A percentile compares a stretch with the other conserved stretches of the same genome.
Conservation (phyloP, 2,113 vertebrate species). For the Ctenodactylus gundi region DNA sequence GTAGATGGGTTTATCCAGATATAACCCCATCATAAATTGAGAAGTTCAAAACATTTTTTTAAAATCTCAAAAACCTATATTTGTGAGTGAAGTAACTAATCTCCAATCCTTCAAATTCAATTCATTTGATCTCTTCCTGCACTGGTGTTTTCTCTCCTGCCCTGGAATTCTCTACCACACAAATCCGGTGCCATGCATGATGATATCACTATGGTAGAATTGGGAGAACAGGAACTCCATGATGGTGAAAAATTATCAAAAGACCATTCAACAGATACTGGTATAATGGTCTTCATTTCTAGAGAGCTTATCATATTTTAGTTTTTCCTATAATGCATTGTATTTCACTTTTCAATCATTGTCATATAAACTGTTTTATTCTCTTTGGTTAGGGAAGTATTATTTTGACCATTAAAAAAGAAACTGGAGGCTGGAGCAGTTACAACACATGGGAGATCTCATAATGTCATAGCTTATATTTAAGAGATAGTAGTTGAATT, state of each 20-base stretch:
- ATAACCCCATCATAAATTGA: background rate
- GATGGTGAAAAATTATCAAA: background rate
- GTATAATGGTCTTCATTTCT: background rate
- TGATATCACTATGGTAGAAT: background rate
- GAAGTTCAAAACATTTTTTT: background rate
- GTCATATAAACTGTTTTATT: background rate
- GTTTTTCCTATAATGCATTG: background rate
- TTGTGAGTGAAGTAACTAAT: background rate
- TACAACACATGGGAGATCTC: too few relatives aligned
- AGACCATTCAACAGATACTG: too few relatives aligned
- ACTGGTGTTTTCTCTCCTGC: background rate
- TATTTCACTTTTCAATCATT: background rate
- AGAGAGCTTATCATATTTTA: background rate
- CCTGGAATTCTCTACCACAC: background rate
- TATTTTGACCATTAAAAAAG: too few relatives aligned
- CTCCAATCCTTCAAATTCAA: background rate
- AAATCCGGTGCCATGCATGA: too few relatives aligned
- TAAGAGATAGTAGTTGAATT: too few relatives aligned
- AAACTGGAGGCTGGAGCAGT: background rate
- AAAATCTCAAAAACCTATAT: background rate
- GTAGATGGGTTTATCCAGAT: background rate
- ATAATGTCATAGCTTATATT: too few relatives aligned
- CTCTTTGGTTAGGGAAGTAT: background rate
- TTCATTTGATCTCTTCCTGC: background rate
- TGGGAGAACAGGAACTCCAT: too few relatives aligned